A percentile compares a stretch with the other conserved stretches of the same genome.
Evolutionary conservation across 2,113 vertebrate genomes (phyloP).

Genomic region (Callaeas wilsoni): DNA sequence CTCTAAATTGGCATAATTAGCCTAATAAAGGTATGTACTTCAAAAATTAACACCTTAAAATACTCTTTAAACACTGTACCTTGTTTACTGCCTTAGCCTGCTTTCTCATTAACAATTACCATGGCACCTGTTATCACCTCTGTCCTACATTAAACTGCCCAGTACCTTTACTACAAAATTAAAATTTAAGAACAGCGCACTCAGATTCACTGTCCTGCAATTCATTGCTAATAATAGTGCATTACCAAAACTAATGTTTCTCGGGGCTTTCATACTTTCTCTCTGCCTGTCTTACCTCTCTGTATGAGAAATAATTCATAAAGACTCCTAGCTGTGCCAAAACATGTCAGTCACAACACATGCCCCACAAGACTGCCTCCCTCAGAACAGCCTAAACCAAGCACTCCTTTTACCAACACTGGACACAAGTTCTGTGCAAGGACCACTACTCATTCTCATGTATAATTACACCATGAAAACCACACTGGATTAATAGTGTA

Average conservation of each 20-base stretch:
- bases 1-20: not conserved
- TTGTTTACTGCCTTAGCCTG: not conserved
- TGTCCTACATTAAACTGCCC: not conserved
- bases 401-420: not conserved
- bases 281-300: not conserved
- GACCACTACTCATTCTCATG: not conserved
- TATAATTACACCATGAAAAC: not conserved
- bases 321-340: not conserved
- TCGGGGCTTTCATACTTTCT: not conserved
- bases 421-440: not conserved
- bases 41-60: not conserved
- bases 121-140: not conserved
- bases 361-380: not conserved
- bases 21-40: not conserved
- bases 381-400: not conserved
- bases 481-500: not conserved
- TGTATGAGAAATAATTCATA: not conserved
- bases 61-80: not conserved
- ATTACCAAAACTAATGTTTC: not conserved
- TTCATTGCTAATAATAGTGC: not conserved
- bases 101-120: not conserved
- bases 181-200: fast-evolving
- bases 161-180: not conserved
- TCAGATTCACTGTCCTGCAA: not conserved
- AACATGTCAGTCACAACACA: fast-evolving